These are phyloP conservation scores for Indri indri DNA, from an alignment of 2,113 vertebrate genomes.

Conservation along the genomic window DNA sequence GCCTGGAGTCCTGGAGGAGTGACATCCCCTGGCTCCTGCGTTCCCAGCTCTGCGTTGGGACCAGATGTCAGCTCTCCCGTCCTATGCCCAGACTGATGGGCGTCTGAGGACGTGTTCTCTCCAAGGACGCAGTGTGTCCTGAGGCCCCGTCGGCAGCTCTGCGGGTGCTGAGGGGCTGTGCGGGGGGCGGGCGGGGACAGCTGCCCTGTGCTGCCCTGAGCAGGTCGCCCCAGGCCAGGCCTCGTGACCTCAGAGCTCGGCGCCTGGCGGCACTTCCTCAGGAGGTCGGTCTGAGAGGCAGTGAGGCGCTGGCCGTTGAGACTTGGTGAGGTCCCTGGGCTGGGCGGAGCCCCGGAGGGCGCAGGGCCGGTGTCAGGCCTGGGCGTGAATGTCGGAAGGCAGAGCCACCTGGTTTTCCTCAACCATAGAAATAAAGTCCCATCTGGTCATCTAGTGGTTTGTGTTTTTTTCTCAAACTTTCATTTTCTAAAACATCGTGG, in stretches of 20 bases:
- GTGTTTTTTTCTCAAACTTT: not conserved
- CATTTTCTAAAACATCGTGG: not conserved
- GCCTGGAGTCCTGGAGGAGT: not conserved
- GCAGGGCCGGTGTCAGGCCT: not conserved
- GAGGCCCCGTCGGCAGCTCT: not conserved
- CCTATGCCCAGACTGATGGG: not conserved
- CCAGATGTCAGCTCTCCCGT: too few relatives aligned
- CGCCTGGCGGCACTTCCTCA: too few relatives aligned
- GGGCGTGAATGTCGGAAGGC: rapidly evolving
- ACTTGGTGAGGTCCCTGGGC: too few relatives aligned
- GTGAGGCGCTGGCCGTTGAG: not conserved
- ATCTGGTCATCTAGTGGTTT: rapidly evolving
- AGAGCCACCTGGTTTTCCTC: not conserved
- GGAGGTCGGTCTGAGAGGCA: not conserved
- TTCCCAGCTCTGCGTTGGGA: not conserved
- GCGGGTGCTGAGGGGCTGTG: not conserved
- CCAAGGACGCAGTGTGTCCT: rapidly evolving
- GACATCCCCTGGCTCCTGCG: not conserved
- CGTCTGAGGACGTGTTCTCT: not conserved
- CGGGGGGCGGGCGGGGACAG: not conserved
- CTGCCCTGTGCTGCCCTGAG: not conserved
- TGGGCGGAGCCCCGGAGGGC: not conserved
- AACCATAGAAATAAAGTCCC: not conserved
- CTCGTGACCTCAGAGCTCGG: rapidly evolving
- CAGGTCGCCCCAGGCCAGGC: not conserved